Base-by-base conservation (phyloP, 2,888 invertebrate species). In the Keiferia lycopersicella region DNA sequence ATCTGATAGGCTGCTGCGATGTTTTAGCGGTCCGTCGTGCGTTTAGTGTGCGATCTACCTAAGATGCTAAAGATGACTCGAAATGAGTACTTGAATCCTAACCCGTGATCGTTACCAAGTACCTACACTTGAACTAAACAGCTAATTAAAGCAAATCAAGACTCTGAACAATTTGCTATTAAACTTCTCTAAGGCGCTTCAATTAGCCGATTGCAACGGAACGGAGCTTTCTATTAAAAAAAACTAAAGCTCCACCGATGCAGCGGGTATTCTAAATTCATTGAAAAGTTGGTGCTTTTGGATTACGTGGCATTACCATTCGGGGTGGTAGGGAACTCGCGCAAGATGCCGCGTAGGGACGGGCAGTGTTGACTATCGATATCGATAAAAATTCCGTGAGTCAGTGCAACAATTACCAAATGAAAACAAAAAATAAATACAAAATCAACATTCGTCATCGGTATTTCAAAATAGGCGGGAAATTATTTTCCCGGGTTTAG, bases 241-340 rank as follows among this genome's bases (percentile, higher is more conserved):
- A 62, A 59, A 66, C 64, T 65, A 62, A 58, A 64, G 66, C 64
- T 78, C 77, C 80, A 75, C 56, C 67, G 67, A 64, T 76, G 78
- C 77, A 76, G 67, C 71, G 72, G 20, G 61, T 64, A 72, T 80
- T 81, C 76, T 75, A 77, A 81, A 82, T 84, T 83, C 80, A 84
- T 83, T 80, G 81, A 75, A 80, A 83, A 83, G 70, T 84, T 83
- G 65, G 67, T 67, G 68, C 73, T 75, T 73, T 75, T 69, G 74
- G 75, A 78, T 78, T 77, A 80, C 77, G 73, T 69, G 72, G 71
- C 76, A 83, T 84, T 82, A 81, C 76, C 79, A 82, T 83, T 78
- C 74, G 65, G 67, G 73, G 22, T 68, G 73, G 77, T 69, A 72
- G 77, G 68, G 75, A 80, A 79, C 77, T 76, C 68, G 60, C 69